Evolutionary conservation across 2,797 vertebrate genomes (phyloP).

Genomic region (Anguilla megastoma): DNA sequence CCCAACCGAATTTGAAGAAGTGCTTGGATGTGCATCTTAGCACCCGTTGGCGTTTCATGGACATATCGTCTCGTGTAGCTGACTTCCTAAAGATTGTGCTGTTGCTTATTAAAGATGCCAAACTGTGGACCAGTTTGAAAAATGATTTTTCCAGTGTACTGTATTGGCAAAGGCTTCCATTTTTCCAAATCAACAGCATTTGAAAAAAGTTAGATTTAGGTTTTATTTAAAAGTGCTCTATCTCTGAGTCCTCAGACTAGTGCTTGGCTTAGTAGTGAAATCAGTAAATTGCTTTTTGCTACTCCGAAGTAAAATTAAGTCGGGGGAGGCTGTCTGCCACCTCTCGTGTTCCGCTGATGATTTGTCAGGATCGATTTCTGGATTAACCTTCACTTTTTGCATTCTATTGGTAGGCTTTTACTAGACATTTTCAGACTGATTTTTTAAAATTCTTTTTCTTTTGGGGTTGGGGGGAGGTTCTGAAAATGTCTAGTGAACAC

Average conservation of each 20-base stretch:
- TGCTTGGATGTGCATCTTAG: background rate
- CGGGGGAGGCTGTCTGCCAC: background rate
- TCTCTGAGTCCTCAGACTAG: background rate
- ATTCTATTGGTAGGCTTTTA: background rate
- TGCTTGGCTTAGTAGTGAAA: background rate
- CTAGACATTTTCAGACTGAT: background rate
- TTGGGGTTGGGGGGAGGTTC: too few species aligned
- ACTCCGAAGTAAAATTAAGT: too few species aligned
- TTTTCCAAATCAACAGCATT: background rate
- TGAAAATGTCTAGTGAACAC: background rate
- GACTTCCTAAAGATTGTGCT: background rate
- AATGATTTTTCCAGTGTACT: background rate
- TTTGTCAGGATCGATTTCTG: background rate
- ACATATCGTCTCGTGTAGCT: background rate
- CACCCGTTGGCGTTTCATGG: background rate
- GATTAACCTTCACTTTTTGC: background rate
- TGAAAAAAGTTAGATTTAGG: background rate
- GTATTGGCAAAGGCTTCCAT: background rate
- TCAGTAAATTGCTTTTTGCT: conserved; percentile 16
- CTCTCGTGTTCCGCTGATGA: background rate
- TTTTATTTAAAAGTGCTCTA: background rate
- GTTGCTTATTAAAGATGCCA: background rate
- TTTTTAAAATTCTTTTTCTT: background rate
- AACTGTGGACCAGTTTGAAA: background rate
- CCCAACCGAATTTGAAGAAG: background rate